Evolutionary conservation across 2,888 invertebrate species (phyloP), one percentile per base, ranked within the genome.

Genomic region (Caenorhabditis parvicauda): DNA sequence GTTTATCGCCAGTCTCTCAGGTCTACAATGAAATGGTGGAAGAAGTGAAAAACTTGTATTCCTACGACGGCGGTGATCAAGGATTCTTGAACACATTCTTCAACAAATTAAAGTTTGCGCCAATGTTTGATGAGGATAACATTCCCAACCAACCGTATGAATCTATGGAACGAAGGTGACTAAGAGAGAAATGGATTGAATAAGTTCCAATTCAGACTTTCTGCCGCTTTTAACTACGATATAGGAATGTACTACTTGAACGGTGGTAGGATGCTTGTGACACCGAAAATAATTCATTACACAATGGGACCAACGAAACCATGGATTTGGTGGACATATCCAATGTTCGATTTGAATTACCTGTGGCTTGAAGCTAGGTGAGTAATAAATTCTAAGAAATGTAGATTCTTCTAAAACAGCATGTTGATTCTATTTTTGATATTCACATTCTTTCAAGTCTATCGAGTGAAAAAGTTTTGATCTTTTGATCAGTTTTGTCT

Each of bases 51-150:
- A 27, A 49, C 0, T 44, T 67, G 7, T 54, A 55, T 17, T 70
- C 72, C 7, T 77, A 77, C 50, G 77, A 77, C 47, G 76, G 77
- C 0, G 76, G 77, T 17, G 77, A 77, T 59, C 77, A 77, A 61
- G 77, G 77, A 17, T 77, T 76, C 52, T 52, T 77, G 9, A 77
- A 77, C 45, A 53, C 67, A 21, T 77, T 65, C 55, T 76, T 71
- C 49, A 19, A 42, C n/a, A 58, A 73, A n/a, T 51, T 75, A 25
- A 73, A 67, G 35, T 74, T 53, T 38, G 55, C 74, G 1, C 64
- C 71, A 12, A 75, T 75, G 74, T 74, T 67, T 41, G 57, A 69
- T 17, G 62, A 61, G 9, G 43, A 25, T 17, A 43, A 24, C 22
- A 54, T 44, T 2, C 43, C 35, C 17, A 32, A 54, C 9, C 58